Conservation (phyloP, 2,113 vertebrate species). For the Callithrix jacchus region DNA sequence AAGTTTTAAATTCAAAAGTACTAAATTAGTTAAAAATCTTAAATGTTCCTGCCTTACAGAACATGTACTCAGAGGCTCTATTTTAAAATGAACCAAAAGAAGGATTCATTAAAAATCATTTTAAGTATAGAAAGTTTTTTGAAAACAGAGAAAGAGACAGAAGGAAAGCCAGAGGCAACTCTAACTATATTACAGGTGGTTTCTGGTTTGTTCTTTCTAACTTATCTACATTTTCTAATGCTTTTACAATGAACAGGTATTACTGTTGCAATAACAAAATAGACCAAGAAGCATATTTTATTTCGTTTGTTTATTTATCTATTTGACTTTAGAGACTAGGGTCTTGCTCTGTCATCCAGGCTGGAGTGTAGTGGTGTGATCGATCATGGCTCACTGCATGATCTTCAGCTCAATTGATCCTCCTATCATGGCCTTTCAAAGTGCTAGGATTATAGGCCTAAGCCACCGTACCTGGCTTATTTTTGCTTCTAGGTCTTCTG, state of each 20-base stretch:
- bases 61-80: constrained; percentile 46
- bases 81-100: constrained; percentile 45
- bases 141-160: constrained; percentile 37
- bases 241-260: neutral
- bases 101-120: constrained; percentile 29
- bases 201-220: neutral
- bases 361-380: no score
- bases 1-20: constrained; percentile 48
- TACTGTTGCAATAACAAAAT: neutral
- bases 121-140: constrained; percentile 48
- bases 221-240: neutral
- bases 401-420: no score
- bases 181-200: neutral
- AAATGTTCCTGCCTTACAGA: constrained; percentile 25
- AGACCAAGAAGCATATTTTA: neutral
- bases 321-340: no score
- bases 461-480: neutral
- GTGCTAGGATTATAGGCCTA: no score
- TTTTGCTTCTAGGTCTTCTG: constrained; percentile 11
- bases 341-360: no score
- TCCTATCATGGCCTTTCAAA: no score
- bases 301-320: neutral
- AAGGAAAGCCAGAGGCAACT: constrained; percentile 35
- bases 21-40: constrained; percentile 19
- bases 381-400: no score